Evolutionary conservation across 2,888 invertebrate species (phyloP), one percentile per base, ranked within the genome.

Genomic region (Pandemis heparana): DNA sequence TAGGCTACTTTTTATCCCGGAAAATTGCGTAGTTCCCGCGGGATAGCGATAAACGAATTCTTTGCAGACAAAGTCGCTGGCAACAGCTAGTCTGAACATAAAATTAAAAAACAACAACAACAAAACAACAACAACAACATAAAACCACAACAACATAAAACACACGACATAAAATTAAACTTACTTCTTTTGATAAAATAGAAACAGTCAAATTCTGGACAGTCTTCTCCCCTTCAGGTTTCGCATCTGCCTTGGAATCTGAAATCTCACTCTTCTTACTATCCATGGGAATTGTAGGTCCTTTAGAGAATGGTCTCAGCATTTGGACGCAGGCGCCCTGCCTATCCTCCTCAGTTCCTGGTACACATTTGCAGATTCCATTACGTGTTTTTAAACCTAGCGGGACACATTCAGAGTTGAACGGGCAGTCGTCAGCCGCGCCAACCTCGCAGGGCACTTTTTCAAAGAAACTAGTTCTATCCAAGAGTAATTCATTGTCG

Each of bases 171-270:
- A 41, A n/a, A 51, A 60, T 60, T 41, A 5, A 53, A 8, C 16
- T 78, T 86, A 99, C 97, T 87, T 96, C 95, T 89, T 98, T 97
- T 0, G 97, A 97, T 72, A 96, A 95, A 18, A 97, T 97, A 12
- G 96, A 96, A 0, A 98, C 97, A 23, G 96, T 95, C 75, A 98
- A 92, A 75, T 96, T 96, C 83, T 97, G 97, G 75, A 96, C 89
- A 46, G 95, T 94, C 82, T 90, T 95, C 56, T 89, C 94, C 69
- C 92, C 88, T 81, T 95, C 90, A 76, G 79, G 77, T 82, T 89
- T 91, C 0, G 79, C 79, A 75, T 88, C 86, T 75, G 68, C 81
- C 82, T 89, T 92, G 32, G 77, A 74, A 75, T 88, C 86, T 72
- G 79, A 68, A 14, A 77, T 71, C 66, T 88, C 87, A 82, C 76